These are phyloP conservation scores for Halcyon smyrnensis DNA, from an alignment of 2,797 vertebrate species.

Conservation along the genomic window DNA sequence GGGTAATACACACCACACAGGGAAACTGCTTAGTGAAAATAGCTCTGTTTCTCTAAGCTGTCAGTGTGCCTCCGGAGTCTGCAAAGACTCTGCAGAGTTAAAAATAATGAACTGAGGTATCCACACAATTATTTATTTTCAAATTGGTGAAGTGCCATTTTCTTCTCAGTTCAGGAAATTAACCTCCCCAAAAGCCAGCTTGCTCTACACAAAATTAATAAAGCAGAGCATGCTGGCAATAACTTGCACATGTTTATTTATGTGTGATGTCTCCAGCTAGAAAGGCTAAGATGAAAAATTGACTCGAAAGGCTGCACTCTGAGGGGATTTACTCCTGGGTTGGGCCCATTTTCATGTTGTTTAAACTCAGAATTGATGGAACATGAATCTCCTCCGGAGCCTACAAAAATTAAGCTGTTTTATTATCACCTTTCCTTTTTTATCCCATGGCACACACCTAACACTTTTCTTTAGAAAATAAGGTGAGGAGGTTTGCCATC, in stretches of 20 bases:
- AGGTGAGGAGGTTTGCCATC: not conserved
- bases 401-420: slow-evolving; percentile 45
- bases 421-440: slow-evolving; percentile 34
- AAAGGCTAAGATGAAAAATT: slow-evolving; percentile 72
- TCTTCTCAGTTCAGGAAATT: slow-evolving; percentile 73
- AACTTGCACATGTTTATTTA: slow-evolving; percentile 74
- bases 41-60: slow-evolving; percentile 45
- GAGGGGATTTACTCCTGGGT: slow-evolving; percentile 50
- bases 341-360: slow-evolving; percentile 33
- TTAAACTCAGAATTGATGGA: slow-evolving; percentile 49
- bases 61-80: slow-evolving; percentile 29
- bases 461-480: not conserved
- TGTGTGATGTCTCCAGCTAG: slow-evolving; percentile 62
- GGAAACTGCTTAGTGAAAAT: slow-evolving; percentile 16
- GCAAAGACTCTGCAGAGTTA: slow-evolving; percentile 53
- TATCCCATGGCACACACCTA: not conserved
- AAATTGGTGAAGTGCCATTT: slow-evolving; percentile 75
- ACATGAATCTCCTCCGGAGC: not conserved
- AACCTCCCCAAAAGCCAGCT: slow-evolving; percentile 71
- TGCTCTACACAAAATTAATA: slow-evolving; percentile 78
- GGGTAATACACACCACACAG: not conserved
- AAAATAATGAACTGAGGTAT: slow-evolving; percentile 73
- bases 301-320: slow-evolving; percentile 52
- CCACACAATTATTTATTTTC: slow-evolving; percentile 70
- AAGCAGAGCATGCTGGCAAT: slow-evolving; percentile 67